phyloP scores from a whole-genome alignment of 1,140 invertebrate species.

The honey bee (Apis mellifera) region Amel_HAv3.1 CM009934.2:5001501-5002000 shows the following conservation, averaged over 20 bases:
- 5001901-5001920: conserved; percentile 26
- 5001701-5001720: background rate
- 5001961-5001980: no score
- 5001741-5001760: conserved; percentile 35
- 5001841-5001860: conserved; percentile 69
- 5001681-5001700: background rate
- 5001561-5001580: background rate
- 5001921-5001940: conserved; percentile 15
- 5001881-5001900: conserved; percentile 34
- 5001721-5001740: conserved; percentile 49
- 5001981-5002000: no score
- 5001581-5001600: background rate
- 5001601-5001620: conserved; percentile 29
- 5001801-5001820: conserved; percentile 69
- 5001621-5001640: conserved; percentile 55
- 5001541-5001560: background rate
- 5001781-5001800: conserved; percentile 65
- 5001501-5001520: background rate
- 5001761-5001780: conserved; percentile 42
- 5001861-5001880: background rate
- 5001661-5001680: conserved; percentile 57
- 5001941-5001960: no score
- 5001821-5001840: conserved; percentile 70
- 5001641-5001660: conserved; percentile 57
- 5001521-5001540: conserved; percentile 11